Evolutionary conservation across 2,797 vertebrate genomes (phyloP), one percentile per base, ranked within the genome.

Genomic region (Gorsachius magnificus): DNA sequence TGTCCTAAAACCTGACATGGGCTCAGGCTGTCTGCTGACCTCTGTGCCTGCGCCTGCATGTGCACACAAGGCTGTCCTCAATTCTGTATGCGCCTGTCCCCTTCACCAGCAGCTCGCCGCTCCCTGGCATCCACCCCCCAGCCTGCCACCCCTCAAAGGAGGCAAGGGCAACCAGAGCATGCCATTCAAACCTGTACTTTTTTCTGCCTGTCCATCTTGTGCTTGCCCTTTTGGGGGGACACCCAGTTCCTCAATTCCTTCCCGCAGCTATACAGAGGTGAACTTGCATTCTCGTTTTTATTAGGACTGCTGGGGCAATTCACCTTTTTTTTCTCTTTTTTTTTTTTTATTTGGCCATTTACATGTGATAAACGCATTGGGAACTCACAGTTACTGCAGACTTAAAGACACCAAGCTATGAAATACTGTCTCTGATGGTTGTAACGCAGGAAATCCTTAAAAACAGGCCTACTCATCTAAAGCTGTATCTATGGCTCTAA

Each of bases 371-470:
- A 89, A 85, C 80, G 58, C 36, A 16, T 36, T 45, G 51, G 58
- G 63, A 87, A 75, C 61, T 89, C 25, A 26, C 77, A 75, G 56
- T 22, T 92, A 76, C 46, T 60, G 43, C 84, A 92, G 69, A 72
- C n/a, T 68, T 87, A 71, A 87, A 83, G 48, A 65, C 35, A 71
- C 45, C 72, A 58, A 74, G 38, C 80, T 66, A 76, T 11, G 64
- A 87, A 95, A 81, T 69, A 46, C n/a, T 89, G 31, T 79, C 64
- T 56, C 31, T 33, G 31, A 56, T 56, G 58, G 25, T 36, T 90
- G 61, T 65, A 93, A 94, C 60, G 46, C n/a, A 83, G 74, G 57
- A 95, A 88, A 91, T 70, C 58, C 71, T 91, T 95, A 74, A 78
- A 94, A 95, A 51, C 31, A 68, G 46, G 36, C n/a, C 48, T 84